Evolutionary conservation across 2,888 invertebrate species (phyloP).

Genomic region (Gryllus longicercus): DNA sequence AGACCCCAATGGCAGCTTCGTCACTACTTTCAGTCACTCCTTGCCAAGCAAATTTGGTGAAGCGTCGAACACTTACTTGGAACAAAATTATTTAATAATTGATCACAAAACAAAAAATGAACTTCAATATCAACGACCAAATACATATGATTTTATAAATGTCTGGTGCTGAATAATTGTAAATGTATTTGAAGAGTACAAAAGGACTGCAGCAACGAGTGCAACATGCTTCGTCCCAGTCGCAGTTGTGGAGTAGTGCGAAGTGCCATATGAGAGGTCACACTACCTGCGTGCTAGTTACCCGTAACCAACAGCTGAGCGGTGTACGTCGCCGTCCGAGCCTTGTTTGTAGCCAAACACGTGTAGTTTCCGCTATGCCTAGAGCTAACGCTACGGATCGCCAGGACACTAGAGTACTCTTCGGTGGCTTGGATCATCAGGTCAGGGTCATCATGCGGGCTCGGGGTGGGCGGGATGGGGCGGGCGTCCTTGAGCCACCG

Average conservation of each 20-base stretch:
- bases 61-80: too few species aligned
- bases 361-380: constrained; percentile 58
- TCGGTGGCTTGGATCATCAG: constrained; percentile 37
- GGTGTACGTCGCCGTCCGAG: constrained; percentile 53
- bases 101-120: too few species aligned
- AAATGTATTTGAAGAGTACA: background rate
- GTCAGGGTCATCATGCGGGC: constrained; percentile 37
- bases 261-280: constrained; percentile 3
- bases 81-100: too few species aligned
- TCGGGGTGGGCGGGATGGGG: constrained; percentile 32
- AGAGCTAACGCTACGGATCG: constrained; percentile 39
- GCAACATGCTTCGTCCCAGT: background rate
- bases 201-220: background rate
- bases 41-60: background rate
- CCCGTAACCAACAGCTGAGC: constrained; percentile 66
- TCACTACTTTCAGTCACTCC: background rate
- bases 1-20: constrained; percentile 2
- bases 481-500: constrained; percentile 46
- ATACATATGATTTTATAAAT: too few species aligned
- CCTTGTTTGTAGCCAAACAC: constrained; percentile 55
- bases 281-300: constrained; percentile 46
- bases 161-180: too few species aligned
- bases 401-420: constrained; percentile 39
- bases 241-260: background rate
- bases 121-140: too few species aligned